These are phyloP conservation scores for Corydoras maculifer DNA, from an alignment of 2,113 vertebrate species.

Conservation along the genomic window DNA sequence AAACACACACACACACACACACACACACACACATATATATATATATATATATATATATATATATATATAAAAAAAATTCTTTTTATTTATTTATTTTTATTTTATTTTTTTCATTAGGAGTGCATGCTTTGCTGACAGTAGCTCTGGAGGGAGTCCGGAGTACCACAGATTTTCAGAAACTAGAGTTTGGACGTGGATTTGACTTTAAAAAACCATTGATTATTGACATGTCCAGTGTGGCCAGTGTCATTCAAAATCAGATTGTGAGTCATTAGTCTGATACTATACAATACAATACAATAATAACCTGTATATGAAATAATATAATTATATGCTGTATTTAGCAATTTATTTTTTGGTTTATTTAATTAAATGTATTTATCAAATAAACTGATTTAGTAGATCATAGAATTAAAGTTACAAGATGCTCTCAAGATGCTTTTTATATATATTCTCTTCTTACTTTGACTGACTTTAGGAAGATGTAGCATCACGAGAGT, in stretches of 20 bases:
- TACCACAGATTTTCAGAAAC: constrained; percentile 65
- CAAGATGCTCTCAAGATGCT: too few relatives aligned
- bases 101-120: constrained; percentile 51
- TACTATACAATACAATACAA: neutral
- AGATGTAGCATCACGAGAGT: constrained; percentile 66
- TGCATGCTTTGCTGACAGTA: constrained; percentile 70
- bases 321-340: too few relatives aligned
- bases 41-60: too few relatives aligned
- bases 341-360: too few relatives aligned
- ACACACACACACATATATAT: too few relatives aligned
- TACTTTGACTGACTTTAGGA: constrained; percentile 51
- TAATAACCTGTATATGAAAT: too few relatives aligned
- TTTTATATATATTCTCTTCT: neutral
- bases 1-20: too few relatives aligned
- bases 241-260: constrained; percentile 64
- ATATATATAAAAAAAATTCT: too few relatives aligned
- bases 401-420: too few relatives aligned
- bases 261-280: constrained; percentile 66
- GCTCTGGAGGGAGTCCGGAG: constrained; percentile 67
- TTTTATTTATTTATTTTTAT: too few relatives aligned
- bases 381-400: too few relatives aligned
- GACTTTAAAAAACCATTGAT: constrained; percentile 66
- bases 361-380: too few relatives aligned
- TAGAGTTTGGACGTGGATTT: constrained; percentile 84
- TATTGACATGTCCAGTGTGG: constrained; percentile 66